Conservation (phyloP, 1,140 invertebrate genomes). For the Hylyphantes graminicola region DNA sequence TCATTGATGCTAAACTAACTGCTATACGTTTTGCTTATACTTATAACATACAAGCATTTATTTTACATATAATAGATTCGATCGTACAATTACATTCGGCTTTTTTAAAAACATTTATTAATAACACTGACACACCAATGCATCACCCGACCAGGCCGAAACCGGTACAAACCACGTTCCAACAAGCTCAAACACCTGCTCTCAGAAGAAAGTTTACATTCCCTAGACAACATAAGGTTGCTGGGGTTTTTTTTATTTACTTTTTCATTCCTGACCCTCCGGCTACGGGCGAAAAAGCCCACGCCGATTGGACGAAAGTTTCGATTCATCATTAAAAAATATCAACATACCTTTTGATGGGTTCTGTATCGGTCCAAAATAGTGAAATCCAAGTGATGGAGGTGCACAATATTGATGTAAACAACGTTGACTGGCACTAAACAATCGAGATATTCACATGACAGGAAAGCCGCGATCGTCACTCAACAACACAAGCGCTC, state of each 20-base stretch:
- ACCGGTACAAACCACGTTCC: conserved; percentile 14
- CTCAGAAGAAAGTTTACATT: background rate
- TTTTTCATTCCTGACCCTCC: conserved; percentile 17
- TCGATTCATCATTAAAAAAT: background rate
- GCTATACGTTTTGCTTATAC: too few relatives aligned
- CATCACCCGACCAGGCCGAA: background rate
- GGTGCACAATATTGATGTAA: too few relatives aligned
- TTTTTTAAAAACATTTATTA: too few relatives aligned
- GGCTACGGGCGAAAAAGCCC: conserved; percentile 26
- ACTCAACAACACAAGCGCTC: background rate
- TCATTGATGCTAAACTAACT: too few relatives aligned
- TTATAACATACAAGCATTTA: too few relatives aligned
- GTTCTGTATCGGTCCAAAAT: background rate
- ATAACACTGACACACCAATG: background rate
- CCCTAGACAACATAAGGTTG: background rate
- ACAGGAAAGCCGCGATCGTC: too few relatives aligned
- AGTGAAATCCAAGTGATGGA: conserved; percentile 20
- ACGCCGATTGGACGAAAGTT: background rate
- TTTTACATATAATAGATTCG: too few relatives aligned
- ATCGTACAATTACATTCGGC: too few relatives aligned
- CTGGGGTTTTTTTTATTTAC: background rate
- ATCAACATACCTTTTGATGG: background rate
- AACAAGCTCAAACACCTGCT: background rate
- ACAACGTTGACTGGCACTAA: too few relatives aligned
- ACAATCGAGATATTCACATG: too few relatives aligned